Evolutionary conservation across 2,797 vertebrate species (phyloP), one percentile per base, ranked within the genome.

Genomic region (Bradypus variegatus): DNA sequence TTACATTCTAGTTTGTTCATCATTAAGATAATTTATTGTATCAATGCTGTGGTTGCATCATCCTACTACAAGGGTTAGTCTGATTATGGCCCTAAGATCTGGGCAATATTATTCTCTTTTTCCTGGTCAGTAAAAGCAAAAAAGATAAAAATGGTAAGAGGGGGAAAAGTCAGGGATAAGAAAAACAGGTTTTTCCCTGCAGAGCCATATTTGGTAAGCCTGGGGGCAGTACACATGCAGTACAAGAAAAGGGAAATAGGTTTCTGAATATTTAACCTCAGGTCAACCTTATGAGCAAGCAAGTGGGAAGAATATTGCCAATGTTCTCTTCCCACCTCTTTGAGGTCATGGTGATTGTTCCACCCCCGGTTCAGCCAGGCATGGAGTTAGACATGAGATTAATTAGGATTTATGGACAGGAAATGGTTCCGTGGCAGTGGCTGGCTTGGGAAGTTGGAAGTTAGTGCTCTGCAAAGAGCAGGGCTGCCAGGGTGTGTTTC

Each of bases 21-120:
- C 64, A 91, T 93, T 89, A 94, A 89, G 75, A 79, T 53, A 78
- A 94, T 82, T 87, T 92, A 89, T 69, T 89, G 27, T 82, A 41
- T 79, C 82, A 88, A 82, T 88, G 31, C 58, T 92, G 14, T 65
- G 33, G 87, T 50, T 82, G 10, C 25, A 33, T 86, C 69, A 64
- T 91, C 15, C 14, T 86, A 69, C 33, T 73, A 21, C 12, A 73
- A 82, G 27, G 48, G 19, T 64, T 55, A 90, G 18, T 88, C 25
- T 78, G 65, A 58, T 1, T 60, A 45, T 55, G 77, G 27, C 36
- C 33, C 8, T n/a, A 75, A 93, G 13, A 92, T 29, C 85, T 23
- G 9, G 72, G 8, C 3, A 55, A 21, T 64, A 65, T 48, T 21
- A 50, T 79, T 58, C 3, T 13, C 1, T 77, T 70, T 60, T 48